phyloP scores from a whole-genome alignment of 1,140 invertebrate species.

The Vanessa tameamea region DNA sequence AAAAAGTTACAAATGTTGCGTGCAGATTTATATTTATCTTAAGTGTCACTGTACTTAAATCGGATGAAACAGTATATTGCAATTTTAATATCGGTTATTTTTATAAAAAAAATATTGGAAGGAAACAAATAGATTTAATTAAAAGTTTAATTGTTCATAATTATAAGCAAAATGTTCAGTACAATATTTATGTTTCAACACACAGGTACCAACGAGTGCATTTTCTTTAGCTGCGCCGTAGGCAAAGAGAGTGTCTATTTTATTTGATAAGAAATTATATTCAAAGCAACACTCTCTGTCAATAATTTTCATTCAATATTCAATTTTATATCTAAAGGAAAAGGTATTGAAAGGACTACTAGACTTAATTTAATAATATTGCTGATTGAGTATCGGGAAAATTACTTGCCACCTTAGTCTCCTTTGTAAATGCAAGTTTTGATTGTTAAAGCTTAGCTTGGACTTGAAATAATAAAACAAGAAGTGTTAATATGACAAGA shows the following conservation, averaged over 20 bases:
- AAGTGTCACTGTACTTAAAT: no score
- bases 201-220: background rate
- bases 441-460: slow-evolving; percentile 4
- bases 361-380: slow-evolving; percentile 30
- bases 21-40: no score
- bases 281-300: background rate
- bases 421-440: slow-evolving; percentile 19
- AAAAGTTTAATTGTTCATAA: no score
- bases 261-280: background rate
- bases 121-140: no score
- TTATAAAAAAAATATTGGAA: no score
- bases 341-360: slow-evolving; percentile 28
- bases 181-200: no score
- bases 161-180: no score
- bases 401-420: background rate
- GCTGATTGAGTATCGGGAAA: background rate
- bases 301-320: slow-evolving; percentile 21
- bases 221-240: background rate
- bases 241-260: background rate
- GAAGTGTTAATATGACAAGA: no score
- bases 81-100: no score
- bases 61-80: no score
- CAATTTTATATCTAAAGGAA: slow-evolving; percentile 18
- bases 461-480: slow-evolving; percentile 2
- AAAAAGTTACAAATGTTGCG: no score